A percentile compares a stretch with the other conserved stretches of the same genome.
These are phyloP conservation scores for Drosophila leonis DNA, from an alignment of 2,888 invertebrate genomes.

Conservation along the genomic window DNA sequence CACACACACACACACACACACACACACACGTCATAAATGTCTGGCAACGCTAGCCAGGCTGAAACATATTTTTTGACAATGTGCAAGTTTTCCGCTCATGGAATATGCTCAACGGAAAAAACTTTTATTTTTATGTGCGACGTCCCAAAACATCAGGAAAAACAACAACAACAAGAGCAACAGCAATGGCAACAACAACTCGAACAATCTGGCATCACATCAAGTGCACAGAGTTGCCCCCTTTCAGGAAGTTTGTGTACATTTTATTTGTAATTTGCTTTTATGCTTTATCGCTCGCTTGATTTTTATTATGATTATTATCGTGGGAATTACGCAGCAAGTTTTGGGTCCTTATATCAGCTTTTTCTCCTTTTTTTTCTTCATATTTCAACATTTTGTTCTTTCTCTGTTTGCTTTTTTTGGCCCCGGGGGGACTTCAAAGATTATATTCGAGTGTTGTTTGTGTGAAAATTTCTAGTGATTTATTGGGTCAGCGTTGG, in stretches of 20 bases:
- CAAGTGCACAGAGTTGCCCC: slow-evolving; percentile 51
- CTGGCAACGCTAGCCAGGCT: slow-evolving; percentile 50
- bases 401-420: slow-evolving; percentile 8
- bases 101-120: slow-evolving; percentile 34
- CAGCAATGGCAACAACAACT: slow-evolving; percentile 24
- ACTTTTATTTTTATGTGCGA: slow-evolving; percentile 58
- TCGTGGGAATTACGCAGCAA: slow-evolving; percentile 75
- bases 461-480: slow-evolving; percentile 59
- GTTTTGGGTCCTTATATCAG: slow-evolving; percentile 38
- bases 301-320: slow-evolving; percentile 79
- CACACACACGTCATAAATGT: slow-evolving; percentile 44
- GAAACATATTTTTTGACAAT: slow-evolving; percentile 60
- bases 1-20: slow-evolving; percentile 3
- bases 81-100: slow-evolving; percentile 52
- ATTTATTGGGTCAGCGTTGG: slow-evolving; percentile 67
- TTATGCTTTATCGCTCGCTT: slow-evolving; percentile 78
- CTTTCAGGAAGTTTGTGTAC: slow-evolving; percentile 43
- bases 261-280: slow-evolving; percentile 73
- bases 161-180: slow-evolving; percentile 10
- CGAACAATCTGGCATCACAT: slow-evolving; percentile 54
- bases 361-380: slow-evolving; percentile 1
- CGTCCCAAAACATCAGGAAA: slow-evolving; percentile 16
- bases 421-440: slow-evolving; percentile 17
- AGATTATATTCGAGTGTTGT: slow-evolving; percentile 34
- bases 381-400: slow-evolving; percentile 1